phyloP scores from a whole-genome alignment of 2,797 vertebrate genomes.

The Silurus lanzhouensis region DNA sequence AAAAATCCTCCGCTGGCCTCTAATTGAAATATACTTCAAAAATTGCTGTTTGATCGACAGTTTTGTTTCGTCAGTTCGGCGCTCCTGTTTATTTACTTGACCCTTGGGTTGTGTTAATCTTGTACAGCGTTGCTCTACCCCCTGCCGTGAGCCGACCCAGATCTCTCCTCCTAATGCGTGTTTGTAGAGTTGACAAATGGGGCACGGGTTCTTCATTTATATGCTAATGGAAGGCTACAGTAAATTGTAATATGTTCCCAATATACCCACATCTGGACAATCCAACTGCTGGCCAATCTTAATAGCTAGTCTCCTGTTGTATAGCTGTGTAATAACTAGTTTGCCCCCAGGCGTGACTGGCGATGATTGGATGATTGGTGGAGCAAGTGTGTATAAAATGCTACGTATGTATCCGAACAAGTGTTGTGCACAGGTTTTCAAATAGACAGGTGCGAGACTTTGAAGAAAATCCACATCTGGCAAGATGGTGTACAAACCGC shows the following conservation, averaged over 20 bases:
- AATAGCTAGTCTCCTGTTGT: constrained; percentile 1
- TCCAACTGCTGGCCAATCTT: neutral
- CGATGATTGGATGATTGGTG: neutral
- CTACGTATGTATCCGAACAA: too few relatives aligned
- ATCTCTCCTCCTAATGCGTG: constrained; percentile 10
- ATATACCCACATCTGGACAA: neutral
- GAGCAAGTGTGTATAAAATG: neutral
- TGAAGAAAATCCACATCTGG: neutral
- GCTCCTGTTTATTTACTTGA: neutral
- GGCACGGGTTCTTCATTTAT: constrained; percentile 18
- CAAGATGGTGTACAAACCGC: neutral
- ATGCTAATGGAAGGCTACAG: constrained; percentile 10
- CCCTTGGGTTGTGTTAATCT: neutral
- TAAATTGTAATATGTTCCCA: neutral
- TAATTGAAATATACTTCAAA: too few relatives aligned
- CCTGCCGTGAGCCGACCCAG: neutral
- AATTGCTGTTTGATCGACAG: too few relatives aligned
- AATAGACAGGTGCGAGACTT: neutral
- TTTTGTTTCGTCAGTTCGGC: neutral
- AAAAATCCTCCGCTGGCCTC: too few relatives aligned
- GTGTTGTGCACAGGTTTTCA: neutral
- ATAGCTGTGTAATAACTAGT: neutral
- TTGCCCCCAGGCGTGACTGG: neutral
- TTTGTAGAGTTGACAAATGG: constrained; percentile 12
- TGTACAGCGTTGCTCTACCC: neutral